A percentile compares a stretch with the other conserved stretches of the same genome.
phyloP scores from a whole-genome alignment of 1,140 invertebrate species.

The Drosophila burlai region DNA sequence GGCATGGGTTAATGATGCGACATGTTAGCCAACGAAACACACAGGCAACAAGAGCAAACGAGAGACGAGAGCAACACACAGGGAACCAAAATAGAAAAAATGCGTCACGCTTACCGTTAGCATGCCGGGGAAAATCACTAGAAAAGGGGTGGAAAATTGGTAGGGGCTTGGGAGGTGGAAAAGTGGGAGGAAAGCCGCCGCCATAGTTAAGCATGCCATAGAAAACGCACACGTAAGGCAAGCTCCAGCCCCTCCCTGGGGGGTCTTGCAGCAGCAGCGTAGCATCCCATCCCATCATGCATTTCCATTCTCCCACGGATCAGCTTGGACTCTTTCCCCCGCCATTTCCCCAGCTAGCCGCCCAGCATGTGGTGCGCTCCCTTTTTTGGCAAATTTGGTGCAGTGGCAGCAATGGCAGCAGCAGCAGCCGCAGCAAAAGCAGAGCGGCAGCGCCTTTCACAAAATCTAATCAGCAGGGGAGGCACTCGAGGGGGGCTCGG shows the following conservation, averaged over 20 bases:
- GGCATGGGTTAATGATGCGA: slow-evolving; percentile 76
- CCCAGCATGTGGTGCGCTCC: slow-evolving; percentile 79
- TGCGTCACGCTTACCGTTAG: slow-evolving; percentile 82
- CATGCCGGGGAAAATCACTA: slow-evolving; percentile 41
- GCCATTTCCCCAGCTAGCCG: slow-evolving; percentile 9
- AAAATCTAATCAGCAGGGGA: slow-evolving; percentile 79
- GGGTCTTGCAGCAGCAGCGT: slow-evolving; percentile 19
- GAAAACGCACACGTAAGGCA: slow-evolving; percentile 58
- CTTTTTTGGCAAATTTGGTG: slow-evolving; percentile 82
- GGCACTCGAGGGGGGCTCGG: slow-evolving; percentile 22
- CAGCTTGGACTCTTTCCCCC: slow-evolving; percentile 6
- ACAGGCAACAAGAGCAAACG: slow-evolving; percentile 25
- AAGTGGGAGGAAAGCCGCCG: slow-evolving; percentile 12
- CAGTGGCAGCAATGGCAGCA: slow-evolving; percentile 32
- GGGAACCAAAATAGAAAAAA: slow-evolving; percentile 30
- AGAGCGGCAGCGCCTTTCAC: slow-evolving; percentile 68
- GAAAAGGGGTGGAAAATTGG: slow-evolving; percentile 22
- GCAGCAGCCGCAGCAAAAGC: slow-evolving; percentile 17
- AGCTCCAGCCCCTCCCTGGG: slow-evolving; percentile 55
- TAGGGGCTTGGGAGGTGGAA: slow-evolving; percentile 4
- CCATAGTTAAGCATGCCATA: slow-evolving; percentile 13
- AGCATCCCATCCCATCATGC: slow-evolving; percentile 55
- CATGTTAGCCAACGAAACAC: slow-evolving; percentile 55
- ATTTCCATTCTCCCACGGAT: slow-evolving; percentile 49
- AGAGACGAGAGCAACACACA: slow-evolving; percentile 12